Percentiles rank a stretch among this genome's conserved stretches.
These are phyloP conservation scores for Eidolon dupreanum DNA, from an alignment of 2,797 vertebrate species.

Conservation along the genomic window DNA sequence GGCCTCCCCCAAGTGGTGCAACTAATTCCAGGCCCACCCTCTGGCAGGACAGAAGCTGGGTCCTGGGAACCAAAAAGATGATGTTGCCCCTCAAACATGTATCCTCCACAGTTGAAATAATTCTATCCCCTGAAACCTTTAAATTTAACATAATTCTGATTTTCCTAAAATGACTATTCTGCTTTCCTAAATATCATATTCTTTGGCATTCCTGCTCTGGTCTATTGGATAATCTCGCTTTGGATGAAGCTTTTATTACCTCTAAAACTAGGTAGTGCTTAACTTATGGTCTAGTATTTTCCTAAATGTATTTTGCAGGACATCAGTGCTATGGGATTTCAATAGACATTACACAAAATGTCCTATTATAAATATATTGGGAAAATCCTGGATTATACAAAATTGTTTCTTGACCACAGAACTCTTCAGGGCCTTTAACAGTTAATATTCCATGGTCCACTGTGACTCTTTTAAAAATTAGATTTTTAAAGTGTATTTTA, in stretches of 20 bases:
- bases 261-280: background rate
- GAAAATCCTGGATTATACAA: background rate
- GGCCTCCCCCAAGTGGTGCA: background rate
- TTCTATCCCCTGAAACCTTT: background rate
- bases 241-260: background rate
- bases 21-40: background rate
- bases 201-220: background rate
- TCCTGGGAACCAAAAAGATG: background rate
- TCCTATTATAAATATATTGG: background rate
- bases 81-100: background rate
- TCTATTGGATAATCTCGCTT: background rate
- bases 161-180: background rate
- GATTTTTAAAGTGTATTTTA: background rate
- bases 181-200: background rate
- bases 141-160: background rate
- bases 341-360: background rate
- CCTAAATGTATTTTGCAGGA: background rate
- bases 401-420: background rate
- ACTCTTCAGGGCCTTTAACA: background rate
- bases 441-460: background rate
- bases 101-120: background rate
- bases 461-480: background rate
- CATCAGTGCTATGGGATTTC: background rate
- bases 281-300: background rate
- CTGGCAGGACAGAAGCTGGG: background rate